Conservation (phyloP, 2,113 vertebrate genomes). For the Perca flavescens region DNA sequence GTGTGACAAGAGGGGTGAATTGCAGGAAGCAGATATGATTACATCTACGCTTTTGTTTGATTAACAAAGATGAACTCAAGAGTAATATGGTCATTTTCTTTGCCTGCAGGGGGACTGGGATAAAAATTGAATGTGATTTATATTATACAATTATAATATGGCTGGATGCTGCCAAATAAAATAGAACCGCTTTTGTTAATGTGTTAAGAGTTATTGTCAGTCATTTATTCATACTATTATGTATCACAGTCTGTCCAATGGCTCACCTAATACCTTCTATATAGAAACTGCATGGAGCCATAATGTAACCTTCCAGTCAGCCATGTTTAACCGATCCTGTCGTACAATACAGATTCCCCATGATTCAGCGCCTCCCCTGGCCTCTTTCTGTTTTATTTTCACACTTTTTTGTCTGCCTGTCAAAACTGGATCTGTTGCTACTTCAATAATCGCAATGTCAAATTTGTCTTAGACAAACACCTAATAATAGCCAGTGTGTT, state of each 20-base stretch:
- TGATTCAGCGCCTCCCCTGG: constrained; percentile 40
- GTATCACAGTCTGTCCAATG: constrained; percentile 9
- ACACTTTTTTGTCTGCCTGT: constrained; percentile 62
- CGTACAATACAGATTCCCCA: constrained; percentile 14
- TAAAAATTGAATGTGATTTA: constrained; percentile 42
- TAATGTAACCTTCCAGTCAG: constrained; percentile 22
- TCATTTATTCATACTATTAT: constrained; percentile 1
- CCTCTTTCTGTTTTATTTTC: constrained; percentile 47
- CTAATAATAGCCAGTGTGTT: constrained; percentile 74
- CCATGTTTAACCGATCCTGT: constrained; percentile 10
- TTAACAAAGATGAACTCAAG: constrained; percentile 2
- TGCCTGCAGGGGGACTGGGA: constrained; percentile 24
- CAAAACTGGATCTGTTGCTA: constrained; percentile 64
- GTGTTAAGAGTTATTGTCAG: constrained; percentile 1
- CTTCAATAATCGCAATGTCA: constrained; percentile 75
- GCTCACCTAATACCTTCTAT: constrained; percentile 5
- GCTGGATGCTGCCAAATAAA: constrained; percentile 31
- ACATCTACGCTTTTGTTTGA: constrained; percentile 19
- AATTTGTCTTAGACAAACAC: constrained; percentile 68
- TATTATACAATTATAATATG: constrained; percentile 13
- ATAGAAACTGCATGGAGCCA: background rate
- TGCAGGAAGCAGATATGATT: constrained; percentile 6
- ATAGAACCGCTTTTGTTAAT: constrained; percentile 21
- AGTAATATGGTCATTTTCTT: constrained; percentile 56
- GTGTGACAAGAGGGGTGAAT: constrained; percentile 6